These are phyloP conservation scores for Drosophila lini DNA, from an alignment of 1,140 invertebrate species.

Conservation along the genomic window DNA sequence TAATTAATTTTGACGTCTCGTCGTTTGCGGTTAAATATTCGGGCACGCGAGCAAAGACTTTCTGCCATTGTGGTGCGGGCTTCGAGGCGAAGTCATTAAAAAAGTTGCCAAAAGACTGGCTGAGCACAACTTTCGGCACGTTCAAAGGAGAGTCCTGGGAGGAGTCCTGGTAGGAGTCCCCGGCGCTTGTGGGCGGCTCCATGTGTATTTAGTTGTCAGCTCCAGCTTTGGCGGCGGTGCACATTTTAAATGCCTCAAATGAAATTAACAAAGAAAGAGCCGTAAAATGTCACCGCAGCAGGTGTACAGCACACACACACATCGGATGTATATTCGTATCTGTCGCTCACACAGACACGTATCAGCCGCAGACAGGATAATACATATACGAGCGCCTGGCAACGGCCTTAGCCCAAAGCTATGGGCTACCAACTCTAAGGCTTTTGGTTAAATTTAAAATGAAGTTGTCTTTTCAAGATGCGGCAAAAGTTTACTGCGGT, in stretches of 20 bases:
- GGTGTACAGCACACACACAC: constrained; percentile 38
- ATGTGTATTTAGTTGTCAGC: constrained; percentile 77
- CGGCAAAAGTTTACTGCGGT: constrained; percentile 16
- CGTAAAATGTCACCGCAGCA: constrained; percentile 79
- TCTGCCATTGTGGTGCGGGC: constrained; percentile 40
- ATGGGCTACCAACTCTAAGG: constrained; percentile 47
- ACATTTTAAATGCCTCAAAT: constrained; percentile 81
- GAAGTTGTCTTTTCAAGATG: constrained; percentile 48
- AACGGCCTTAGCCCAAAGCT: constrained; percentile 52
- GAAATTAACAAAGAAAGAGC: constrained; percentile 82
- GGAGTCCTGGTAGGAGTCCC: constrained; percentile 1
- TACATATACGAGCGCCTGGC: constrained; percentile 1
- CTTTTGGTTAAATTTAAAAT: constrained; percentile 68
- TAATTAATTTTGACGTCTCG: constrained; percentile 83
- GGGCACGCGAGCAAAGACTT: constrained; percentile 71
- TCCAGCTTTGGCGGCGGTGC: constrained; percentile 63
- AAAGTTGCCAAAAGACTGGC: constrained; percentile 75
- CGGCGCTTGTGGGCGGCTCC: constrained; percentile 4
- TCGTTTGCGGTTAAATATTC: constrained; percentile 82
- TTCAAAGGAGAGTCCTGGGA: constrained; percentile 22
- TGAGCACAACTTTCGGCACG: constrained; percentile 59
- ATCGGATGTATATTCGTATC: constrained; percentile 14
- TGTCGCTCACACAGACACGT: constrained; percentile 30
- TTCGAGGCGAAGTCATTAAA: constrained; percentile 71
- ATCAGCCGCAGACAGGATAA: constrained; percentile 22